Evolutionary conservation across 2,888 invertebrate genomes (phyloP), one percentile per base, ranked within the genome.

Genomic region (Automeris io): DNA sequence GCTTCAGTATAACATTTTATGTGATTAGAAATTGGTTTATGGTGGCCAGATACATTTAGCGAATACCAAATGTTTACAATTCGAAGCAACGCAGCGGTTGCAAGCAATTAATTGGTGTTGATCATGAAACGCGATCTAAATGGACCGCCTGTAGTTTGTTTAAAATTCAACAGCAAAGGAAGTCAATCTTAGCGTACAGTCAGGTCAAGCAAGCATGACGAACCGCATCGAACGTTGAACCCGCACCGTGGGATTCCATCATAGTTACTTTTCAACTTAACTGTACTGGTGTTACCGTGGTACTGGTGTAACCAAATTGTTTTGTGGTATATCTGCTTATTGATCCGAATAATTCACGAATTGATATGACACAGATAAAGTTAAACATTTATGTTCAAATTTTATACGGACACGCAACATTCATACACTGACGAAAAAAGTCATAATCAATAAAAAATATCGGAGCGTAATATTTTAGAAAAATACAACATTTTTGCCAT

Each of bases 171-270:
- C 13, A 51, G 49, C 51, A 51, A 53, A 46, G 55, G 60, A 62
- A 65, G 54, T 55, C 61, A 56, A 59, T 59, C 60, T 56, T 53
- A 49, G 58, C 45, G 62, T 68, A 67, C 61, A 64, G 58, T 53
- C 54, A 46, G 49, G 51, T 58, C 67, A 64, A 70, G 69, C 56
- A 61, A 65, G 61, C 77, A 70, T 76, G 69, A 73, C 70, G 72
- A 59, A n/a, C n/a, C 59, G 61, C 64, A 60, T 62, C 65, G 81
- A 68, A 66, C 79, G 59, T 69, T 76, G 77, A 79, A 76, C 82
- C 60, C 61, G 44, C 43, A 60, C 68, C 77, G 80, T 81, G 82
- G 72, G 78, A 82, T 72, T 60, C 57, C 57, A 61, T 61, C 62
- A 74, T 74, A 78, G 78, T 74, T 67, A 65, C 61, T 73, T 70